These are phyloP conservation scores for Drosophila carrolli DNA, from an alignment of 1,140 invertebrate genomes.

Conservation along the genomic window DNA sequence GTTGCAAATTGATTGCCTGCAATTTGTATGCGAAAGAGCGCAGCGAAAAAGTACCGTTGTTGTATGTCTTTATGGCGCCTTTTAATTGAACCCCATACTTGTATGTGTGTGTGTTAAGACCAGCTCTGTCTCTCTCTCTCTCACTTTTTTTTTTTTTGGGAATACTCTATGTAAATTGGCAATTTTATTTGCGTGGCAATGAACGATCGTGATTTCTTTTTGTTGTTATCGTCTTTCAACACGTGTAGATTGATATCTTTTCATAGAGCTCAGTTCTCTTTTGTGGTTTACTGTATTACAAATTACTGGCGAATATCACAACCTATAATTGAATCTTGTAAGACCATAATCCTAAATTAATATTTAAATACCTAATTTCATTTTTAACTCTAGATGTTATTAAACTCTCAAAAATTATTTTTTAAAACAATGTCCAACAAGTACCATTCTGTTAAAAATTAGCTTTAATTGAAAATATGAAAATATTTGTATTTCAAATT, in stretches of 20 bases:
- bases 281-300: conserved; percentile 5
- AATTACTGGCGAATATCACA: background rate
- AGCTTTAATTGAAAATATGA: too few species aligned
- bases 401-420: too few species aligned
- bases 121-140: conserved; percentile 1
- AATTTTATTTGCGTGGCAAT: conserved; percentile 60
- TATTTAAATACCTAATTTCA: too few species aligned
- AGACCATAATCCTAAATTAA: too few species aligned
- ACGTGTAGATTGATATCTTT: conserved; percentile 48
- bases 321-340: too few species aligned
- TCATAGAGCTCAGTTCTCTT: conserved; percentile 41
- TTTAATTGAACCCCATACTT: conserved; percentile 56
- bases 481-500: too few species aligned
- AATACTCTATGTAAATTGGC: conserved; percentile 45
- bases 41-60: conserved; percentile 60
- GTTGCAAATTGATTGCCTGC: conserved; percentile 71
- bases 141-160: conserved; percentile 5
- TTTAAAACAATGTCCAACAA: too few species aligned
- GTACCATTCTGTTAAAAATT: too few species aligned
- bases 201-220: conserved; percentile 52
- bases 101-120: conserved; percentile 9
- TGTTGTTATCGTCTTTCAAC: conserved; percentile 21
- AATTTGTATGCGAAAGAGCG: conserved; percentile 66
- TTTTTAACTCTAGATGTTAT: too few species aligned
- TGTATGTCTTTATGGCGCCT: conserved; percentile 54